Conservation (phyloP, 2,888 invertebrate genomes). For the Xestia xanthographa region DNA sequence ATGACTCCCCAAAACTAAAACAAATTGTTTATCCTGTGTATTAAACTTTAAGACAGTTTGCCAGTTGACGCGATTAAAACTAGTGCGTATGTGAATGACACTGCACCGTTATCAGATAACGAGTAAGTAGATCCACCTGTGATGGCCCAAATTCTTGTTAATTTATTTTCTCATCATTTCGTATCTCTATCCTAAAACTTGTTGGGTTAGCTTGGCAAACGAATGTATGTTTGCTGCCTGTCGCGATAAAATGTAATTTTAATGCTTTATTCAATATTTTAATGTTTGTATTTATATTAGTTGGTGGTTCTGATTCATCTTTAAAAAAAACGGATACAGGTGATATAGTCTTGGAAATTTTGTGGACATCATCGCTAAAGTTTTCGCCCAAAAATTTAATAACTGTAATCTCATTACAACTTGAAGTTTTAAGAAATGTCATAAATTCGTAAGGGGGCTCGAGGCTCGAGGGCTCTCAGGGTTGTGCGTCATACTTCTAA, state of each 20-base stretch:
- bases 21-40: slow-evolving; percentile 22
- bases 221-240: slow-evolving; percentile 20
- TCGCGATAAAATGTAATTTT: slow-evolving; percentile 36
- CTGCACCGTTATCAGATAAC: slow-evolving; percentile 53
- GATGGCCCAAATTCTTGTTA: slow-evolving; percentile 50
- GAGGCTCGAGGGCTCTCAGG: background rate
- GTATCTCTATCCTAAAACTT: slow-evolving; percentile 41
- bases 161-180: slow-evolving; percentile 35
- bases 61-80: slow-evolving; percentile 36
- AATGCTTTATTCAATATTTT: slow-evolving; percentile 53
- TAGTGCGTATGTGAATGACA: slow-evolving; percentile 37
- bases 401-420: background rate
- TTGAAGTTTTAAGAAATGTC: background rate
- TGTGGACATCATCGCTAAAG: background rate
- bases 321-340: slow-evolving; percentile 8
- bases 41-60: slow-evolving; percentile 28
- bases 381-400: background rate
- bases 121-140: background rate
- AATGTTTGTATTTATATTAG: slow-evolving; percentile 25
- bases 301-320: slow-evolving; percentile 11
- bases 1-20: background rate
- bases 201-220: slow-evolving; percentile 46
- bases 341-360: background rate
- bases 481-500: background rate
- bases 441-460: background rate